A percentile compares a stretch with the other conserved stretches of the same genome.
These are phyloP conservation scores for Hydrolagus affinis DNA, from an alignment of 2,113 vertebrate species.

Conservation along the genomic window DNA sequence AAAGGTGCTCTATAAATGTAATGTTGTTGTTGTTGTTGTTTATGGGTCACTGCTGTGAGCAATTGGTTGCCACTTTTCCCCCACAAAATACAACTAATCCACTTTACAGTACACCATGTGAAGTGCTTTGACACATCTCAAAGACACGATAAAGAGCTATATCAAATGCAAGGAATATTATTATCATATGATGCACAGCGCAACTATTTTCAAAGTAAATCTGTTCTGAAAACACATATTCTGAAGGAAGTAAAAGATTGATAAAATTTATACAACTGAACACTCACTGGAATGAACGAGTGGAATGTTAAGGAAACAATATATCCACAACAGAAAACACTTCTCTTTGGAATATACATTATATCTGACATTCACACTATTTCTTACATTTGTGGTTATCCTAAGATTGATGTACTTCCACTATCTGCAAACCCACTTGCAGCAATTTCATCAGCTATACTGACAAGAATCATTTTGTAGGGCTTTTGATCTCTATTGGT, in stretches of 20 bases:
- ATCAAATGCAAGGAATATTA: neutral
- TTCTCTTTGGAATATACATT: neutral
- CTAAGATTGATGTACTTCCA: neutral
- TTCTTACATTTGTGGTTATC: neutral
- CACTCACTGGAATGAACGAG: neutral
- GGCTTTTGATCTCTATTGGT: constrained; percentile 1
- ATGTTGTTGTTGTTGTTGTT: too few relatives aligned
- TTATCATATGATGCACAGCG: neutral
- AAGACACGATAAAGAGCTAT: neutral
- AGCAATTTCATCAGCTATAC: neutral
- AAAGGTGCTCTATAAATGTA: too few relatives aligned
- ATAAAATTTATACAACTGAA: neutral
- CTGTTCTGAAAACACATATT: neutral
- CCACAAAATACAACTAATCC: too few relatives aligned
- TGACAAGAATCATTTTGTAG: neutral
- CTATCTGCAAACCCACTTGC: neutral
- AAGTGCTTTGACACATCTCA: neutral
- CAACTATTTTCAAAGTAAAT: constrained; percentile 5
- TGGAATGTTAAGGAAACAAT: neutral
- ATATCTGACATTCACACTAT: neutral
- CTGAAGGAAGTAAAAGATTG: neutral
- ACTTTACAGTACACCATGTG: neutral
- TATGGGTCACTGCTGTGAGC: too few relatives aligned
- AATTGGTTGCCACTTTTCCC: too few relatives aligned
- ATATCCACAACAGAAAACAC: neutral